These are phyloP conservation scores for Microchirus variegatus DNA, from an alignment of 2,797 vertebrate genomes.

Conservation along the genomic window DNA sequence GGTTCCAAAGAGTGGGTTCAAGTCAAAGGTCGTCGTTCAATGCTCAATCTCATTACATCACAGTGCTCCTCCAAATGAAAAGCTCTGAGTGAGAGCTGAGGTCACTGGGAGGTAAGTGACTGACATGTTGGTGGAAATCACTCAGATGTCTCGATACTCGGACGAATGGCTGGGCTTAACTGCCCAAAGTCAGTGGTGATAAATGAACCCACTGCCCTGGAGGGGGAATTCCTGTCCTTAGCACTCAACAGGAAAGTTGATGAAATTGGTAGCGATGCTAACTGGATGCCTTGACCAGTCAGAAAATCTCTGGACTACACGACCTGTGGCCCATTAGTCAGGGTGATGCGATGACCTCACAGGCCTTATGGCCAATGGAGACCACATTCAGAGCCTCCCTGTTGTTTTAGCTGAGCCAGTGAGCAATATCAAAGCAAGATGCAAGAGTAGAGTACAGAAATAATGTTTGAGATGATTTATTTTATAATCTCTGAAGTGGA, in stretches of 20 bases:
- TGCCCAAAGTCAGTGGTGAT: conserved; percentile 40
- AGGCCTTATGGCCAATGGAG: conserved; percentile 32
- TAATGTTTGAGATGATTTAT: no score
- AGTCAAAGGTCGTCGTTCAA: conserved; percentile 20
- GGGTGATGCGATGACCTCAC: conserved; percentile 57
- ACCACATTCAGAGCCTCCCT: conserved; percentile 37
- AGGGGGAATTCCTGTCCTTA: conserved; percentile 27
- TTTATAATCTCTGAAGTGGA: no score
- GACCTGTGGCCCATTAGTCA: conserved; percentile 52
- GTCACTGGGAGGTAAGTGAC: conserved; percentile 62
- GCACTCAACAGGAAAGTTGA: conserved; percentile 36
- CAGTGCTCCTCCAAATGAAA: conserved; percentile 59
- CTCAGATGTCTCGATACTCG: conserved; percentile 42
- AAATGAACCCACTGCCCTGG: conserved; percentile 27
- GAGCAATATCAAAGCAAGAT: conserved; percentile 48
- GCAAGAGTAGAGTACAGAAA: not conserved
- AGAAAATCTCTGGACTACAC: conserved; percentile 56
- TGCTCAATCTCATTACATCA: conserved; percentile 70
- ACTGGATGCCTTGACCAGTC: conserved; percentile 56
- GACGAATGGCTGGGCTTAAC: conserved; percentile 33
- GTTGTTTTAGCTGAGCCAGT: conserved; percentile 49
- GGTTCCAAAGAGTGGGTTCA: conserved; percentile 38
- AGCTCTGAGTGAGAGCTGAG: conserved; percentile 45
- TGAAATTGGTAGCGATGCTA: conserved; percentile 52
- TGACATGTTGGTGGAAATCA: conserved; percentile 54